Percentiles rank a stretch among this genome's conserved stretches.
phyloP scores from a whole-genome alignment of 2,113 vertebrate genomes.

The Rhinolophus sinicus region DNA sequence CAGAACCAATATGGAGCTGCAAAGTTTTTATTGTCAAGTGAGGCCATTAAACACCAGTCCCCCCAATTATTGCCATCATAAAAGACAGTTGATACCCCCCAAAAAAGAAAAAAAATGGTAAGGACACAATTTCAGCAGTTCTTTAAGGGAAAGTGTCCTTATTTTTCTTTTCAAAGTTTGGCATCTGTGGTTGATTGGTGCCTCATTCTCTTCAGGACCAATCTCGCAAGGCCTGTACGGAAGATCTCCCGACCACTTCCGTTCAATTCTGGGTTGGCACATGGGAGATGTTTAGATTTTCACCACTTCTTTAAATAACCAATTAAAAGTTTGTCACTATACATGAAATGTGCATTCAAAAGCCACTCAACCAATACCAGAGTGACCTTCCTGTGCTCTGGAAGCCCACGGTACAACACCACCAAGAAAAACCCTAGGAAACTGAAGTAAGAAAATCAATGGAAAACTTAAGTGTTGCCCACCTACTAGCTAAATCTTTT shows the following conservation, averaged over 20 bases:
- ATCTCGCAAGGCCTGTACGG: neutral
- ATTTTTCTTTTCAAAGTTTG: neutral
- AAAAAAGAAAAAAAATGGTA: neutral
- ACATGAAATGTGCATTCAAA: slow-evolving; percentile 37
- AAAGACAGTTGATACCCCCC: neutral
- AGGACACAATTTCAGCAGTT: neutral
- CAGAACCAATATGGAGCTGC: neutral
- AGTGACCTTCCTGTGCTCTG: neutral
- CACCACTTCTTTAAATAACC: neutral
- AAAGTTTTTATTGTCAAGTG: neutral
- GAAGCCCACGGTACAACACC: neutral
- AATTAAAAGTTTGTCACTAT: neutral
- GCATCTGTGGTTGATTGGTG: neutral
- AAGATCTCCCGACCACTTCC: neutral
- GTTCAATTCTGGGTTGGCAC: neutral
- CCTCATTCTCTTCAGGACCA: neutral
- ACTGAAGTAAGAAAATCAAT: neutral
- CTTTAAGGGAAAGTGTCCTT: neutral
- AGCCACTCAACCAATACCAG: neutral
- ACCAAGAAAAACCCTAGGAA: neutral
- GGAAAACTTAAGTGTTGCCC: neutral
- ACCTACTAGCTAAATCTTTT: neutral
- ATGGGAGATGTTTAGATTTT: neutral
- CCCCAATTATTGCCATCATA: neutral
- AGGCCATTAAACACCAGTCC: neutral